Evolutionary conservation across 2,113 vertebrate species (phyloP).

Genomic region (Corythaeola cristata): DNA sequence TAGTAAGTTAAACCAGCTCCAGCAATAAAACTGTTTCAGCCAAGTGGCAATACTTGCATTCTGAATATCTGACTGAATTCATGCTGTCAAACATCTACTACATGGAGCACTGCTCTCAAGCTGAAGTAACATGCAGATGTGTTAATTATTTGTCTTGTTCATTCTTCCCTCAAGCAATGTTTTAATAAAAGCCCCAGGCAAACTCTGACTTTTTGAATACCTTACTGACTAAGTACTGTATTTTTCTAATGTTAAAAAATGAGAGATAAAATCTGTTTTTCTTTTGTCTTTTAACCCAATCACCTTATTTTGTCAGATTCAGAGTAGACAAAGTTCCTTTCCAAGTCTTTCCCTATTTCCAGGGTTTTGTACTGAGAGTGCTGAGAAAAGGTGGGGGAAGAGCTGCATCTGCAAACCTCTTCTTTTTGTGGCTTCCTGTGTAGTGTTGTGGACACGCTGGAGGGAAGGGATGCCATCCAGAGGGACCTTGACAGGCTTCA

Average conservation of each 20-base stretch:
- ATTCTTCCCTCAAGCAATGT: slow-evolving; percentile 21
- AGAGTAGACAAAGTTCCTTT: neutral
- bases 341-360: neutral
- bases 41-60: neutral
- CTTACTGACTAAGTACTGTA: neutral
- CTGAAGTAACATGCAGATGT: neutral
- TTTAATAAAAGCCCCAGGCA: slow-evolving; percentile 37
- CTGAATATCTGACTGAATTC: neutral
- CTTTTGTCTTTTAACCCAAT: neutral
- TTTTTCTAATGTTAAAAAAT: neutral
- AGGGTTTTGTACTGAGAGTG: neutral
- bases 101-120: neutral
- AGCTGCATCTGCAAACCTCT: neutral
- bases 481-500: too few relatives aligned
- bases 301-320: neutral
- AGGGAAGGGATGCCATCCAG: too few relatives aligned
- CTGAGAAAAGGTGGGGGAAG: neutral
- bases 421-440: neutral
- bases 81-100: neutral
- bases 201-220: neutral
- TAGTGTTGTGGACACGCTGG: too few relatives aligned
- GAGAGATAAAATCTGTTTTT: neutral
- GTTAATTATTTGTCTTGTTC: slow-evolving; percentile 19
- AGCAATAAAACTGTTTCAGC: neutral
- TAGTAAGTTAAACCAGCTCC: neutral